These are phyloP conservation scores for Drosophila barbarae DNA, from an alignment of 2,888 invertebrate genomes.

Conservation along the genomic window DNA sequence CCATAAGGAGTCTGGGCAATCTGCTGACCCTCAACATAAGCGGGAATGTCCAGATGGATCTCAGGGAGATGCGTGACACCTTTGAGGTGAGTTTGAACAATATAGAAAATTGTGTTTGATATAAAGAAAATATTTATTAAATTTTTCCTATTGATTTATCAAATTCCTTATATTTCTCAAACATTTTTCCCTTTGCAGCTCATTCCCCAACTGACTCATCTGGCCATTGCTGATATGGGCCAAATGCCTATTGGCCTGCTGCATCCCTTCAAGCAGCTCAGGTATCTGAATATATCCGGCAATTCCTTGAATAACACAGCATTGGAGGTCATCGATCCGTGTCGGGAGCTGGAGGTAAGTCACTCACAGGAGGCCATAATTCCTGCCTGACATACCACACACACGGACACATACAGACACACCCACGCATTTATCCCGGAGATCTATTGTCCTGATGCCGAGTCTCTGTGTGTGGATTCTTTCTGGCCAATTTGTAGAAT, in stretches of 20 bases:
- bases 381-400: conserved; percentile 9
- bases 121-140: background rate
- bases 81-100: conserved; percentile 74
- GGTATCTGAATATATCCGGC: conserved; percentile 86
- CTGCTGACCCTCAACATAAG: conserved; percentile 85
- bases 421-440: conserved; percentile 15
- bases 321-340: conserved; percentile 79
- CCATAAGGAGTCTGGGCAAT: conserved; percentile 78
- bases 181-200: conserved; percentile 58
- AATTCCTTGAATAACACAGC: conserved; percentile 83
- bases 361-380: conserved; percentile 14
- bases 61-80: conserved; percentile 78
- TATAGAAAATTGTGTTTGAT: too few relatives aligned
- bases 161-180: background rate
- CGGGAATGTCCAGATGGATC: conserved; percentile 82
- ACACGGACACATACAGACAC: conserved; percentile 3
- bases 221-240: conserved; percentile 80
- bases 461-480: conserved; percentile 38
- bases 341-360: conserved; percentile 79
- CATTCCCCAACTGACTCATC: conserved; percentile 77
- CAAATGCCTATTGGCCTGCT: conserved; percentile 78
- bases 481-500: conserved; percentile 39
- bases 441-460: conserved; percentile 35
- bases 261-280: conserved; percentile 81
- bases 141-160: background rate